Evolutionary conservation across 2,797 vertebrate species (phyloP), one percentile per base, ranked within the genome.

Genomic region (Enteromius mattozi): DNA sequence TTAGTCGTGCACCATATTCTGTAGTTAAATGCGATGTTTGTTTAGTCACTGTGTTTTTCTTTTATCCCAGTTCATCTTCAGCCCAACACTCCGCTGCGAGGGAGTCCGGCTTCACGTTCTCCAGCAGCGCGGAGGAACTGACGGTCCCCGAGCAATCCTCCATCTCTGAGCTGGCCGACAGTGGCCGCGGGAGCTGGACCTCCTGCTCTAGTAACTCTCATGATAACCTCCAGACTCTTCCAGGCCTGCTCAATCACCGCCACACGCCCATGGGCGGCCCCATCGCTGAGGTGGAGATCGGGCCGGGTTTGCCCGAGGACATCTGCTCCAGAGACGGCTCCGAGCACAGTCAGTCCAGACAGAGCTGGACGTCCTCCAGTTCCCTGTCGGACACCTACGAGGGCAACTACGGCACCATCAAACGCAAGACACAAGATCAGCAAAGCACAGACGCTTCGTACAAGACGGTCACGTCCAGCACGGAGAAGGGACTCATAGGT

Each of bases 401-500:
- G 87, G 95, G 96, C 76, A 97, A 95, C 90, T 97, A 96, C 72
- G 96, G 96, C 80, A 98, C 97, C 2, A 92, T 99, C 40, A 99
- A 97, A 83, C 93, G 97, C 65, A 94, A 93, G 90, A 93, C 94
- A 27, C 88, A 96, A 66, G 96, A 97, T 87, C 91, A 94, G 87
- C 90, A 94, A 66, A 92, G 92, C 88, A 72, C 94, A 81, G 97
- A 98, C 85, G 70, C 96, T 2, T 88, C 92, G 86, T 99, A 97
- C 94, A 99, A 99, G 96, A 99, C 95, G 54, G 94, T 99, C 89
- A 99, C 97, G 61, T 99, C 97, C 0, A 99, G 97, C 93, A 99
- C 98, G 89, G 97, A 98, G 54, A 97, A 97, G 91, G 97, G 98
- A 89, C 97, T 99, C 82, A 99, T 99, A 95, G 98, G 98, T 99